Percentiles rank a stretch among this genome's conserved stretches.
Conservation (phyloP, 2,113 vertebrate genomes). For the Hippocampus mohnikei region DNA sequence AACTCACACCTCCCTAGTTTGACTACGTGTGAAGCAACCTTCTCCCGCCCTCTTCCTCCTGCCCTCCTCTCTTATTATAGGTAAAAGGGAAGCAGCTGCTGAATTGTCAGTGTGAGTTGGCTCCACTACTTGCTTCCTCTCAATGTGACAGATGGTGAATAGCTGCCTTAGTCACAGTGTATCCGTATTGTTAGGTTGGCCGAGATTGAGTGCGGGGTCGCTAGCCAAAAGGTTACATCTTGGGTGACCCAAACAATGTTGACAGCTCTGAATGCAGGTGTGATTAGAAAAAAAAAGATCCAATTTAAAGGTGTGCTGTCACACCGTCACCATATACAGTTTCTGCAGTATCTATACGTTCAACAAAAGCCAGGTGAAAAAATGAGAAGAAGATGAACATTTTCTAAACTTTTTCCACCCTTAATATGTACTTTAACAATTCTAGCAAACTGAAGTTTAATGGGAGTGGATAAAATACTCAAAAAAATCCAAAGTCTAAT, state of each 20-base stretch:
- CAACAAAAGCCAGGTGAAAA: too few relatives aligned
- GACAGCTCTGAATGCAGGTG: not conserved
- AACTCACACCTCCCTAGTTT: slow-evolving; percentile 49
- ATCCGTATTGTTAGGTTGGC: not conserved
- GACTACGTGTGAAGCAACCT: slow-evolving; percentile 47
- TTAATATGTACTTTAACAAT: not conserved
- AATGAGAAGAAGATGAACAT: not conserved
- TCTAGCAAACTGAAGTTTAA: not conserved
- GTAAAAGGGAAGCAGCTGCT: slow-evolving; percentile 64
- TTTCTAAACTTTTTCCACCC: not conserved
- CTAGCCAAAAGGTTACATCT: not conserved
- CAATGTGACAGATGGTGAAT: slow-evolving; percentile 21
- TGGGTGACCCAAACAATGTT: not conserved
- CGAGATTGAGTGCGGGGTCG: not conserved
- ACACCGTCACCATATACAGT: too few relatives aligned
- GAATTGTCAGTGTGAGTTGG: slow-evolving; percentile 78
- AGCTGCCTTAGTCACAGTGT: slow-evolving; percentile 4
- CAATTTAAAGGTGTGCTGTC: not conserved
- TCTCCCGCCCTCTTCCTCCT: slow-evolving; percentile 27
- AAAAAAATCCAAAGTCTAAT: not conserved
- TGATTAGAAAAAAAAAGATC: not conserved
- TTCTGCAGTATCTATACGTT: too few relatives aligned
- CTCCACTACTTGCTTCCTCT: slow-evolving; percentile 55
- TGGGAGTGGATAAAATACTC: not conserved
- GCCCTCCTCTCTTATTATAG: slow-evolving; percentile 64